These are phyloP conservation scores for Ladona fulva DNA, from an alignment of 1,140 invertebrate genomes.

Conservation along the genomic window DNA sequence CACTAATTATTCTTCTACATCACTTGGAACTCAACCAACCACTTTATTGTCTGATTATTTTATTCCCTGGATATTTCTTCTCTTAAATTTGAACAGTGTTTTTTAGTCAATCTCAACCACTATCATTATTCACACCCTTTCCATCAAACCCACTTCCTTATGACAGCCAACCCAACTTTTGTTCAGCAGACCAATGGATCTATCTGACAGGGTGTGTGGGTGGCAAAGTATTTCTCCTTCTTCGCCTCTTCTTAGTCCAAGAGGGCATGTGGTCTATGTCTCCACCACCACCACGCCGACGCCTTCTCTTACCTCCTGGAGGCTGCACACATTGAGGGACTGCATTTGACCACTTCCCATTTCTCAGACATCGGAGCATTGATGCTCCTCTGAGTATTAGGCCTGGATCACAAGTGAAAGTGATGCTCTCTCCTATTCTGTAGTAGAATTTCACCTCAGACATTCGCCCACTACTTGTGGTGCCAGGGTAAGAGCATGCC, in stretches of 20 bases:
- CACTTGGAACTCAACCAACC: neutral
- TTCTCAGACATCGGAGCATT: conserved; percentile 64
- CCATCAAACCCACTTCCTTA: neutral
- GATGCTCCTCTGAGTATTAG: conserved; percentile 62
- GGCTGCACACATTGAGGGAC: conserved; percentile 52
- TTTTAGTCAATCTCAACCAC: neutral
- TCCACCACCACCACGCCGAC: neutral
- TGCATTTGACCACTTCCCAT: conserved; percentile 76
- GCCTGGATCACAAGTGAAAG: conserved; percentile 71
- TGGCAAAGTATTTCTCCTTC: neutral
- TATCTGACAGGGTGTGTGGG: neutral
- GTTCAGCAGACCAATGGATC: neutral
- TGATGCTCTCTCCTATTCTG: conserved; percentile 73
- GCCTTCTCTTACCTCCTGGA: neutral
- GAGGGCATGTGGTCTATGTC: neutral
- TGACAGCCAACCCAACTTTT: neutral
- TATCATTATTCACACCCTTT: neutral
- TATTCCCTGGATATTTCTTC: neutral
- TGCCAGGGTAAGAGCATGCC: conserved; percentile 76
- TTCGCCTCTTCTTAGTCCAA: neutral
- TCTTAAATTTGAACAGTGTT: neutral
- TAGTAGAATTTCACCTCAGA: conserved; percentile 80
- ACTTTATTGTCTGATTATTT: neutral
- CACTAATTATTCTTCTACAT: neutral
- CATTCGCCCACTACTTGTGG: conserved; percentile 72